Evolutionary conservation across 1,140 invertebrate species (phyloP), one percentile per base, ranked within the genome.

Genomic region (Physella acuta): DNA sequence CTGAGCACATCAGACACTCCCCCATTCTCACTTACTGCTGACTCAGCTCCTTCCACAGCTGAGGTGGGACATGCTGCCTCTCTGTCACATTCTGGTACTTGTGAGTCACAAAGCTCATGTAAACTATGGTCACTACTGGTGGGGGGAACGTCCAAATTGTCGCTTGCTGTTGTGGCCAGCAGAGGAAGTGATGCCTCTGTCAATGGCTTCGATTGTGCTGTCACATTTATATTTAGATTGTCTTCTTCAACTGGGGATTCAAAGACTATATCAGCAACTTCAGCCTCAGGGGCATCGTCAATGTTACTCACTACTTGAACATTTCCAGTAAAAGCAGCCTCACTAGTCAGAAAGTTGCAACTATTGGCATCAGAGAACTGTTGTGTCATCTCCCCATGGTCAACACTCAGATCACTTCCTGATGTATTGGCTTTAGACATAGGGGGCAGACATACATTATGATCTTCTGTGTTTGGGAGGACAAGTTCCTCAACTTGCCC

Each of bases 271-370:
- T 5, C 17, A 39, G 44, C 53, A 20, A 69, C 31, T 39, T 68
- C 62, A 34, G 66, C 67, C 52, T 68, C 70, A n/a, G 62, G 36
- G 8, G 68, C 55, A 67, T 69, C 66, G n/a, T 67, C 58, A 26
- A 37, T 31, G 31, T 34, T 59, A 34, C 30, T 63, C 37, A 26
- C 51, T 30, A 59, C 53, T 51, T 68, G 59, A 68, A 68, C 53
- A 64, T 67, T 31, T 53, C 71, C 70, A 58, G n/a, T 55, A 52
- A 65, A 53, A 11, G 44, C 44, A 49, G 44, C 11, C 44, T 49
- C 44, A 14, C 11, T 49, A 14, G 11, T n/a, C 44, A n/a, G 11
- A 11, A 14, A 49, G 11, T 49, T 49, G 44, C 44, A 49, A 56
- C 53, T n/a, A 56, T 56, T 56, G 53, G 16, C 53, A 16, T 14